Evolutionary conservation across 2,888 invertebrate genomes (phyloP), one percentile per base, ranked within the genome.

Genomic region (Tuta absoluta): DNA sequence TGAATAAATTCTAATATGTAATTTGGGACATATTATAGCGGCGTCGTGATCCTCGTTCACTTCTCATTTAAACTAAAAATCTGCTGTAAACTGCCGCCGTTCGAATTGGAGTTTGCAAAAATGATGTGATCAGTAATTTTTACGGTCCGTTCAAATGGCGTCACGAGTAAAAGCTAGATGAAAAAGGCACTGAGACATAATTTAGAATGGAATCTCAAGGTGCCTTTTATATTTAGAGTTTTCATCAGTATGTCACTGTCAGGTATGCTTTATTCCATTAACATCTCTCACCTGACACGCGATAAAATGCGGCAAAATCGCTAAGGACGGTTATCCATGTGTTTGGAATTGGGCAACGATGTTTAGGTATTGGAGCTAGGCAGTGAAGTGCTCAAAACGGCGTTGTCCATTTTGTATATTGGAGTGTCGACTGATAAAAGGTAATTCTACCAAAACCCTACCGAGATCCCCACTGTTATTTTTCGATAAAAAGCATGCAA

Each of bases 321-420:
- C 51, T 19, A 23, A 23, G 19, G 8, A 21, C 23, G 51, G 21
- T 51, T 51, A 19, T 19, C 19, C 19, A 10, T 49, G 21, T 51
- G 19, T 12, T 23, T 23, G 8, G 12, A 51, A 0, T 51, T 23
- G 11, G 10, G 11, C 21, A 51, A 51, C 8, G n/a, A 48, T 38
- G n/a, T 48, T 28, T 8, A 1, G 51, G 21, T 56, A 8, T 24
- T 56, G 56, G 17, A 56, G 56, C 56, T 57, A 62, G 49, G 57
- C 28, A 28, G 41, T 61, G 59, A 37, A 65, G 63, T 41, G 60
- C 57, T 45, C 23, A 19, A 53, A 28, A 49, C 62, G 57, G 63
- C 61, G 23, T 21, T 78, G 77, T 81, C 77, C 78, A 80, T 81
- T 78, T 73, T 82, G 82, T 84, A 84, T 79, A 82, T 84, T 66